Evolutionary conservation across 2,888 invertebrate species (phyloP).

Genomic region (Homarus gammarus): DNA sequence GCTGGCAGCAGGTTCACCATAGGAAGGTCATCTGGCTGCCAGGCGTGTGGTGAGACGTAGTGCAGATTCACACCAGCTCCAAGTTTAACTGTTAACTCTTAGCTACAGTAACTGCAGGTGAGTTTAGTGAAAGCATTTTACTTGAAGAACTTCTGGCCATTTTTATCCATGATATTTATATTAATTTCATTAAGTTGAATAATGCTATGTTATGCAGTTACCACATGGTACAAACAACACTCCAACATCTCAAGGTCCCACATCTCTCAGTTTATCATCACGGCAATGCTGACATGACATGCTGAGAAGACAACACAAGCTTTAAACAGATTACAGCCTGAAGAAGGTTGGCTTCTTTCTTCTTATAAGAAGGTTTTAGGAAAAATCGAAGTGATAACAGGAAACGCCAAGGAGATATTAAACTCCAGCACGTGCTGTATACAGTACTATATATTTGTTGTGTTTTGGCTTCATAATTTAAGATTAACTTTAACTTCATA

Average conservation of each 20-base stretch:
- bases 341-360: neutral
- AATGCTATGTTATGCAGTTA: neutral
- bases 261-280: conserved; percentile 36
- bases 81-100: neutral
- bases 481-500: no score
- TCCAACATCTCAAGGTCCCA: conserved; percentile 28
- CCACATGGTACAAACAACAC: conserved; percentile 20
- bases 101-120: neutral
- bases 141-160: conserved; percentile 2
- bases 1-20: neutral
- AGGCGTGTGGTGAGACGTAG: neutral
- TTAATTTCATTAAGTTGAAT: neutral
- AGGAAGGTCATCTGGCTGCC: neutral
- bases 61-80: no score
- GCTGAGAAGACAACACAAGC: neutral
- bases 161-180: neutral
- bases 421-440: no score
- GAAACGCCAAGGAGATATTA: neutral
- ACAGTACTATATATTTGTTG: no score
- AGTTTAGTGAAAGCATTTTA: neutral
- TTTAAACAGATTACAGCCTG: neutral
- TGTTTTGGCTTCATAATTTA: no score
- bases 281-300: conserved; percentile 16
- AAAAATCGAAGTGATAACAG: neutral
- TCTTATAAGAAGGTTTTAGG: neutral